Base-by-base conservation (phyloP, 64 coral and sea anemone species). In the Stylophora pistillata region DNA sequence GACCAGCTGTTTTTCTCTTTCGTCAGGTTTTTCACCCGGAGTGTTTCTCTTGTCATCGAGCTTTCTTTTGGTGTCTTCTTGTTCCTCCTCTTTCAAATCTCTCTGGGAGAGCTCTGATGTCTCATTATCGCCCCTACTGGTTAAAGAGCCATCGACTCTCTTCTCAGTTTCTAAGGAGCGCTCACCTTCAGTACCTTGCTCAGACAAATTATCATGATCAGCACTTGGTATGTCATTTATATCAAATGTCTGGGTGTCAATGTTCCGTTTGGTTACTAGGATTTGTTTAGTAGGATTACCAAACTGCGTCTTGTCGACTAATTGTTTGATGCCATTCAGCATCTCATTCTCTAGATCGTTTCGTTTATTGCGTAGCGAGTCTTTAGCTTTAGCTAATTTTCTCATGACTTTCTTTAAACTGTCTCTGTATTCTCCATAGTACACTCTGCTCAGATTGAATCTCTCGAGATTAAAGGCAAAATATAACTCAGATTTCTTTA, bases 351-450 rank as follows among this genome's bases (percentile, higher is more conserved):
- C 91, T 10, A 92, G 41, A 17, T 82, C 82, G 57, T 84, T 76
- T 30, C 70, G 54, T 58, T 87, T 78, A 29, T 61, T 90, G 20
- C 74, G 74, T 26, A 88, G 58, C 74, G 76, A 53, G 17, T 87
- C 86, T 26, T 79, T 97, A 13, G 34, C 76, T 65, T 87, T 89
- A 14, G 52, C 78, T 62, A 97, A 62, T 83, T 97, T 97, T 57
- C 58, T 79, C 47, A 93, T 68, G 5, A 91, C 91, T 32, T 75
- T 90, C 30, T 53, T 74, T 4, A 97, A 79, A 3, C 81, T 89
- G 69, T 93, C 95, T 60, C 86, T 93, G 70, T 93, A 97, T 65
- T 97, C 95, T 60, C 79, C 86, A 63, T 97, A 87, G 79, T 97
- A 97, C 31, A 97, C 77, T 83, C 95, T 97, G 23, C 91, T 85